Evolutionary conservation across 2,888 invertebrate species (phyloP), one percentile per base, ranked within the genome.

Genomic region (Pharmacophagus antenor): DNA sequence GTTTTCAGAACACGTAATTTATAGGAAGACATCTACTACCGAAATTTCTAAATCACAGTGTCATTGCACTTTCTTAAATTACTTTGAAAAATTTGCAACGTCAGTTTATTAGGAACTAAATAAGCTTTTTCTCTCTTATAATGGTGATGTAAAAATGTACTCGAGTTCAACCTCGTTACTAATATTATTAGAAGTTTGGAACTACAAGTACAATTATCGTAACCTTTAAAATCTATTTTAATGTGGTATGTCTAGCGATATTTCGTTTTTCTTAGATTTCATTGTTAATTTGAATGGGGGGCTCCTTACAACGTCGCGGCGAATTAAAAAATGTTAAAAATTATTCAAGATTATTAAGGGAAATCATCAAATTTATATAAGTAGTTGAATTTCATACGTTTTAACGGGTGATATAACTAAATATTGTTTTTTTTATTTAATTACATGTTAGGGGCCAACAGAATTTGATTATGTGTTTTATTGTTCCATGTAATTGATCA

Each of bases 361-460:
- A 27, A 50, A 41, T 81, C 84, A 80, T 79, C 80, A 80, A 72
- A 80, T 70, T 80, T 82, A 83, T 80, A 82, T 89, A 89, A 87
- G 81, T 90, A 90, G 89, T 82, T 78, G 79, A 86, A 85, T 85
- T 87, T 85, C 85, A 85, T 85, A 88, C 85, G 76, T 58, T 87
- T 88, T 86, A 85, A 82, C 79, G 85, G 79, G 82, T 85, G 82
- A 86, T 83, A 86, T 88, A 87, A 86, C 80, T 85, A 85, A 82
- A 82, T 80, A 84, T 84, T 84, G 80, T 86, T 87, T 88, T 88
- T 87, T 88, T 85, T 80, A 84, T 84, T 84, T 77, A 85, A 85
- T 82, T 80, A 84, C 37, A 37, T 37, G 1, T 83, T 83, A 87
- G 87, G 85, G 90, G 89, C 88, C 90, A 89, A 89, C 79, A 79